A percentile compares a stretch with the other conserved stretches of the same genome.
phyloP scores from a whole-genome alignment of 64 coral and sea anemone genomes.

The Dendrophyllia cribrosa region DNA sequence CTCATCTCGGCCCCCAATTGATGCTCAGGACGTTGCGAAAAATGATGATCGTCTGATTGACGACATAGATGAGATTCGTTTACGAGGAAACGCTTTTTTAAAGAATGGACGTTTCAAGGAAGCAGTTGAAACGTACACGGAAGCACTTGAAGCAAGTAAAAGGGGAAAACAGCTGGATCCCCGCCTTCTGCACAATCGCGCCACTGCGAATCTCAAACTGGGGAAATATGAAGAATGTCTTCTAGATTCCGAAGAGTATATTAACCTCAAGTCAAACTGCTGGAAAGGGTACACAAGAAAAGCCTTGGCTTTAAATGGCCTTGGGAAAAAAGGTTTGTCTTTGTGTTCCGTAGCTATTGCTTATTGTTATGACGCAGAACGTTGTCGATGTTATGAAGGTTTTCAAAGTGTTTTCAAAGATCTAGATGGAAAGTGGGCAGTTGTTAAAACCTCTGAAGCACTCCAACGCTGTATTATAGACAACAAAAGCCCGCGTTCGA shows the following conservation, averaged over 20 bases:
- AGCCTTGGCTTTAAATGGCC: constrained; percentile 25
- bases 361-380: not conserved
- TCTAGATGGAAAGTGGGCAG: constrained; percentile 10
- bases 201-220: constrained; percentile 37
- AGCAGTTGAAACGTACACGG: constrained; percentile 28
- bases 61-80: no score
- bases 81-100: no score
- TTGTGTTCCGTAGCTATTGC: constrained; percentile 43
- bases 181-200: constrained; percentile 26
- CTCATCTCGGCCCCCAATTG: not conserved
- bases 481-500: no score
- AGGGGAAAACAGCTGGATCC: not conserved
- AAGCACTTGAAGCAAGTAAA: not conserved
- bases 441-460: not conserved
- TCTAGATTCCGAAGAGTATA: constrained; percentile 35
- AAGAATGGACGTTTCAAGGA: not conserved
- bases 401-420: not conserved
- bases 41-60: no score
- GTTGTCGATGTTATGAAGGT: not conserved
- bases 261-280: constrained; percentile 7
- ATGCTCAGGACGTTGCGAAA: no score
- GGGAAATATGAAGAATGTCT: constrained; percentile 29
- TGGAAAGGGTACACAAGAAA: constrained; percentile 55
- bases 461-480: not conserved
- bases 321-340: not conserved